Percentiles rank a stretch among this genome's conserved stretches.
These are phyloP conservation scores for Megaceryle alcyon DNA, from an alignment of 2,797 vertebrate species.

Conservation along the genomic window DNA sequence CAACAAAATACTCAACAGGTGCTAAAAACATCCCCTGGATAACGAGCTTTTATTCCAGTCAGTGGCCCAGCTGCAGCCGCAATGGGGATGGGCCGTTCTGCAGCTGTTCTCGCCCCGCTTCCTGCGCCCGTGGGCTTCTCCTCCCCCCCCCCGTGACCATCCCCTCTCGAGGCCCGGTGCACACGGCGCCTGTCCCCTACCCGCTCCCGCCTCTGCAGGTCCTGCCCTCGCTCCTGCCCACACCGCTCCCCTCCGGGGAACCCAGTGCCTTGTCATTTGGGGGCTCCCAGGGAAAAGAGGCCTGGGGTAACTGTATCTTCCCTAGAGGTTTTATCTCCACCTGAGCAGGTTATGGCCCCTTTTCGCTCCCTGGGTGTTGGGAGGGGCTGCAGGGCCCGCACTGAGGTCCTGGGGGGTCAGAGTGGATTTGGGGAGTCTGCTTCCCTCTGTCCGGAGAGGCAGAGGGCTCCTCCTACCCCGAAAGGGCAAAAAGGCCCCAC, in stretches of 20 bases:
- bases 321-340: not conserved
- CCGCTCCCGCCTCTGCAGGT: accelerated
- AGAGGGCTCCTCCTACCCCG: not conserved
- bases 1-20: not conserved
- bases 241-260: accelerated
- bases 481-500: accelerated
- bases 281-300: not conserved
- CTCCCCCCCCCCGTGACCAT: not conserved
- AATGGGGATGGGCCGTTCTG: accelerated
- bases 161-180: not conserved
- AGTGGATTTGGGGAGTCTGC: accelerated
- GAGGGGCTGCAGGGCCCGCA: accelerated
- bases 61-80: not conserved
- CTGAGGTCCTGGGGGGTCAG: accelerated
- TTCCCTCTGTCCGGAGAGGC: not conserved
- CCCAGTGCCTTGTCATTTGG: not conserved
- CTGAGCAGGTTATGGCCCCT: accelerated
- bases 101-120: accelerated
- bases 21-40: not conserved
- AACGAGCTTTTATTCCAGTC: not conserved
- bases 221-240: accelerated
- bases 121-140: accelerated
- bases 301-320: not conserved
- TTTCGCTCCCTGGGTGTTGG: not conserved
- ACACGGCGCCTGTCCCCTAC: accelerated